Conservation (phyloP, 2,888 invertebrate species). For the Troides aeacus region DNA sequence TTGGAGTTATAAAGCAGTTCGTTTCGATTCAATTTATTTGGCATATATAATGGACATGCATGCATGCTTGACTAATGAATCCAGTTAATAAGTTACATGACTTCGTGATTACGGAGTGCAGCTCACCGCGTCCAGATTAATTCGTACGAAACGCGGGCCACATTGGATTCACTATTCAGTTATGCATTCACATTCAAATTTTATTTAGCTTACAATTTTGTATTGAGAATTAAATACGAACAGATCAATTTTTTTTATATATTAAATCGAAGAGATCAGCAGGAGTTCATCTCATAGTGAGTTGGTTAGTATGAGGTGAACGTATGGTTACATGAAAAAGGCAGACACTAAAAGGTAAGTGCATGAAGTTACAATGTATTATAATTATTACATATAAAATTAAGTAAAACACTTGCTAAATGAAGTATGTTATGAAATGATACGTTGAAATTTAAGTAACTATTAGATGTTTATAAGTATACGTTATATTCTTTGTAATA, state of each 20-base stretch:
- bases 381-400: no score
- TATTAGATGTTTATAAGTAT: no score
- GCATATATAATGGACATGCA: neutral
- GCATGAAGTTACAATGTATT: no score
- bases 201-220: constrained; percentile 24
- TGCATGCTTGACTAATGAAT: constrained; percentile 10
- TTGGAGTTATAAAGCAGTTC: neutral
- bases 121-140: constrained; percentile 41
- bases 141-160: constrained; percentile 40
- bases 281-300: no score
- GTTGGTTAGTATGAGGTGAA: no score
- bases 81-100: constrained; percentile 31
- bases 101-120: constrained; percentile 45
- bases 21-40: neutral
- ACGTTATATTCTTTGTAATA: no score
- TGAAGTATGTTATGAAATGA: no score
- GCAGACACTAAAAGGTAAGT: no score
- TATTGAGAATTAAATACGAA: constrained; percentile 20
- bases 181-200: constrained; percentile 34
- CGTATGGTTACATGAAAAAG: no score
- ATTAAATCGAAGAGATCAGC: no score
- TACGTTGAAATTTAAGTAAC: no score
- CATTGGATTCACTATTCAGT: constrained; percentile 33
- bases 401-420: no score
- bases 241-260: neutral